Conservation (phyloP, 2,888 invertebrate genomes). For the Nudaria mundana region DNA sequence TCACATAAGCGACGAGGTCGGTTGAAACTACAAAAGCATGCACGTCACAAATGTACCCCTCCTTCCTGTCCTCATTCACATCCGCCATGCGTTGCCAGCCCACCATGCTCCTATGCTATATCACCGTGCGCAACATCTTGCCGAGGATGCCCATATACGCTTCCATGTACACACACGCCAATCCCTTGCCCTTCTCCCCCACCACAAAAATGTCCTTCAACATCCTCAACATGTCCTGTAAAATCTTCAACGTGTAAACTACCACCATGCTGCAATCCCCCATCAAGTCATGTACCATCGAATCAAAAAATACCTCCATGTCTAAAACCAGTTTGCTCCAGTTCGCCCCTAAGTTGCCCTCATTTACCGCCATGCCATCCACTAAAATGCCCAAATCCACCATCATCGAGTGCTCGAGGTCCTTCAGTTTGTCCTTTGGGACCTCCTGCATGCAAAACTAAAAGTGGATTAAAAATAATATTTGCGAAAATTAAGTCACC, state of each 20-base stretch:
- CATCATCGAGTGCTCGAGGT: conserved; percentile 3
- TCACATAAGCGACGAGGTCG: not conserved
- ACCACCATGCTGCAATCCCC: too few relatives aligned
- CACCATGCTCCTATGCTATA: not conserved
- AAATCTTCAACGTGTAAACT: too few relatives aligned
- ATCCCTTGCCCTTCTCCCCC: not conserved
- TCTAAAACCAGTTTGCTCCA: not conserved
- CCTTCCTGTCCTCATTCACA: not conserved
- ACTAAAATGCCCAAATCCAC: conserved; percentile 3
- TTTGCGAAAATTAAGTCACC: not conserved
- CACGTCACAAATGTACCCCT: not conserved
- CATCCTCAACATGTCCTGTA: too few relatives aligned
- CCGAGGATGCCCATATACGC: not conserved
- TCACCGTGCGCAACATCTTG: conserved; percentile 2
- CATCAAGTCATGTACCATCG: too few relatives aligned
- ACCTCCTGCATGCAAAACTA: conserved; percentile 10
- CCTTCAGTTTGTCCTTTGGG: conserved; percentile 8
- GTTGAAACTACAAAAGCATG: not conserved
- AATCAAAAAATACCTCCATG: too few relatives aligned
- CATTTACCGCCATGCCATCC: not conserved
- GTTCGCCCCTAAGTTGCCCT: not conserved
- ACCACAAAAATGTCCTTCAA: not conserved
- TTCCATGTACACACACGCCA: not conserved
- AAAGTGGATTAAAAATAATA: not conserved
- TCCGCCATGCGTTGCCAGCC: not conserved